These are phyloP conservation scores for Pachypeltis micranthus DNA, from an alignment of 1,140 invertebrate species.

Conservation along the genomic window DNA sequence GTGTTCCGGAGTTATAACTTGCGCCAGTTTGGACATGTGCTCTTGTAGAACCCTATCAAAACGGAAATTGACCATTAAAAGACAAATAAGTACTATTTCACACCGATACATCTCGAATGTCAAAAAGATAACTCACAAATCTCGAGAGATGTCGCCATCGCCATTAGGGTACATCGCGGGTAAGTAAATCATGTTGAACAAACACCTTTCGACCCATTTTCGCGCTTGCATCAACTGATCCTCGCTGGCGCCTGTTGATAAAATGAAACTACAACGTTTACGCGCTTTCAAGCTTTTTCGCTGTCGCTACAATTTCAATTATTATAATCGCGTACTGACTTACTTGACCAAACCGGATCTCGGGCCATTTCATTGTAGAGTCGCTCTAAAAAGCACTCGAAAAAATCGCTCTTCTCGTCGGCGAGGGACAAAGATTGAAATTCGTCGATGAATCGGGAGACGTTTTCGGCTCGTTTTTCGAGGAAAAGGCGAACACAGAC, in stretches of 20 bases:
- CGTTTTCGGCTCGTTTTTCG: constrained; percentile 50
- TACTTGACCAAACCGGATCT: constrained; percentile 60
- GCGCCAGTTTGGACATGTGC: constrained; percentile 74
- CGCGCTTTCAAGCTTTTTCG: too few species aligned
- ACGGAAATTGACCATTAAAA: not conserved
- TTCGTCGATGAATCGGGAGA: constrained; percentile 58
- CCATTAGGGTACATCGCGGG: constrained; percentile 94
- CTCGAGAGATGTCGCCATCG: constrained; percentile 84
- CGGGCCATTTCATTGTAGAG: constrained; percentile 49
- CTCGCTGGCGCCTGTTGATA: constrained; percentile 45
- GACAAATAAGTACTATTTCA: too few species aligned
- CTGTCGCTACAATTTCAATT: not conserved
- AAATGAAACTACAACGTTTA: too few species aligned
- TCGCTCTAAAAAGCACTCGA: constrained; percentile 49
- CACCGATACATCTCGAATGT: too few species aligned
- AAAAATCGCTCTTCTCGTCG: constrained; percentile 69
- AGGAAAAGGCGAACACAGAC: constrained; percentile 70
- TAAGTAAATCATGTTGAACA: constrained; percentile 81
- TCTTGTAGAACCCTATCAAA: constrained; percentile 60
- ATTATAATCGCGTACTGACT: constrained; percentile 18
- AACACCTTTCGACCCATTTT: constrained; percentile 62
- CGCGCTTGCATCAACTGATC: constrained; percentile 55
- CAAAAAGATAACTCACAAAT: constrained; percentile 52
- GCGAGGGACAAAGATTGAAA: constrained; percentile 60
- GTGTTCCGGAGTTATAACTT: constrained; percentile 67